A percentile compares a stretch with the other conserved stretches of the same genome.
phyloP scores from a whole-genome alignment of 2,888 invertebrate genomes.

The Vanessa cardui region DNA sequence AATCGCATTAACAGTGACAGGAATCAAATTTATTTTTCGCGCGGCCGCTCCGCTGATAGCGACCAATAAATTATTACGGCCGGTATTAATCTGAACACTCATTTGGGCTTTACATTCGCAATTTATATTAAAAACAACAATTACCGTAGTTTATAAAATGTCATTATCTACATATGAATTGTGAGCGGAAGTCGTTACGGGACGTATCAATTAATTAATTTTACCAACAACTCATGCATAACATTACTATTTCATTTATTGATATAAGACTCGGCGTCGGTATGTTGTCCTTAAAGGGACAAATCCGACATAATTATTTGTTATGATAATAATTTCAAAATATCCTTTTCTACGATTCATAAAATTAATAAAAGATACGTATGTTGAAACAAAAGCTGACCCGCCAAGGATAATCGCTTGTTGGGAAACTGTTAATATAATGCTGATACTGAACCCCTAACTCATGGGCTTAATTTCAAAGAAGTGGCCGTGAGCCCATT shows the following conservation, averaged over 20 bases:
- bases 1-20: slow-evolving; percentile 22
- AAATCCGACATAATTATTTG: too few species aligned
- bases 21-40: slow-evolving; percentile 17
- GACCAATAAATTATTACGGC: slow-evolving; percentile 9
- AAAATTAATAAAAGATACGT: too few species aligned
- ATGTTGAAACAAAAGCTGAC: too few species aligned
- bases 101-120: neutral
- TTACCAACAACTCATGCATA: neutral
- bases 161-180: neutral
- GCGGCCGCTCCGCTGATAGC: slow-evolving; percentile 17
- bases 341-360: too few species aligned
- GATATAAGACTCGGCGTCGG: too few species aligned
- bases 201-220: neutral
- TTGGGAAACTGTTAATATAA: too few species aligned
- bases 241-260: neutral
- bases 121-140: slow-evolving; percentile 16
- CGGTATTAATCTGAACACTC: slow-evolving; percentile 11
- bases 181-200: slow-evolving; percentile 3
- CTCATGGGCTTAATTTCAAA: too few species aligned
- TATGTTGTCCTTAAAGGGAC: too few species aligned
- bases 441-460: too few species aligned
- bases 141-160: neutral
- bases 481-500: too few species aligned
- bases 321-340: too few species aligned
- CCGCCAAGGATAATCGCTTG: too few species aligned